Percentiles rank a stretch among this genome's conserved stretches.
Conservation (phyloP, 2,888 invertebrate species). For the Stenoptilia bipunctidactyla region DNA sequence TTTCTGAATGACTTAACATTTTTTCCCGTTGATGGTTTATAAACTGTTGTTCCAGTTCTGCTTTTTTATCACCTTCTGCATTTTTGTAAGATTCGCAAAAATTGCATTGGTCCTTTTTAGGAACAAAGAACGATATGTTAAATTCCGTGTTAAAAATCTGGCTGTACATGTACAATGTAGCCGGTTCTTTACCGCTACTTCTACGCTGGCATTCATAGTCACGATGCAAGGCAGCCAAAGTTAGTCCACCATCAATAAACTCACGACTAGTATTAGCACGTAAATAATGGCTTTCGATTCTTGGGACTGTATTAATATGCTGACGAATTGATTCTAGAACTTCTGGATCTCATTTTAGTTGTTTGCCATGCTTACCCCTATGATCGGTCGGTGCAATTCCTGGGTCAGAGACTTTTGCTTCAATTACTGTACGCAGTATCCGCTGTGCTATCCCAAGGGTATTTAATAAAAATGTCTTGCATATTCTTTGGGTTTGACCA, state of each 20-base stretch:
- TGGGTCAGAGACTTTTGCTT: slow-evolving; percentile 4
- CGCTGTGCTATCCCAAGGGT: slow-evolving; percentile 11
- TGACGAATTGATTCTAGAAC: slow-evolving; percentile 10
- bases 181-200: background rate
- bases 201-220: slow-evolving; percentile 9
- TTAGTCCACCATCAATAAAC: slow-evolving; percentile 14
- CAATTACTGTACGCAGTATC: slow-evolving; percentile 5
- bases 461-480: slow-evolving; percentile 15
- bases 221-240: slow-evolving; percentile 11
- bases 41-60: background rate
- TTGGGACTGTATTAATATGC: slow-evolving; percentile 14
- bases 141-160: slow-evolving; percentile 2
- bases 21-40: slow-evolving; percentile 9
- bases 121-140: slow-evolving; percentile 6
- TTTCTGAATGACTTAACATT: slow-evolving; percentile 8
- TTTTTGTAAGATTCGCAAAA: slow-evolving; percentile 6
- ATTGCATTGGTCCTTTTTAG: slow-evolving; percentile 5
- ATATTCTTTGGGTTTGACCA: slow-evolving; percentile 12
- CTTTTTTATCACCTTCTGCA: slow-evolving; percentile 1
- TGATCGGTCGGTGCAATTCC: slow-evolving; percentile 6
- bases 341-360: slow-evolving; percentile 8
- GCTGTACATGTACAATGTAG: background rate
- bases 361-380: slow-evolving; percentile 11
- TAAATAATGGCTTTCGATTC: slow-evolving; percentile 13
- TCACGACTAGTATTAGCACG: slow-evolving; percentile 10